Percentiles rank a stretch among this genome's conserved stretches.
Evolutionary conservation across 2,113 vertebrate species (phyloP).

Genomic region (Notothenia rossii): DNA sequence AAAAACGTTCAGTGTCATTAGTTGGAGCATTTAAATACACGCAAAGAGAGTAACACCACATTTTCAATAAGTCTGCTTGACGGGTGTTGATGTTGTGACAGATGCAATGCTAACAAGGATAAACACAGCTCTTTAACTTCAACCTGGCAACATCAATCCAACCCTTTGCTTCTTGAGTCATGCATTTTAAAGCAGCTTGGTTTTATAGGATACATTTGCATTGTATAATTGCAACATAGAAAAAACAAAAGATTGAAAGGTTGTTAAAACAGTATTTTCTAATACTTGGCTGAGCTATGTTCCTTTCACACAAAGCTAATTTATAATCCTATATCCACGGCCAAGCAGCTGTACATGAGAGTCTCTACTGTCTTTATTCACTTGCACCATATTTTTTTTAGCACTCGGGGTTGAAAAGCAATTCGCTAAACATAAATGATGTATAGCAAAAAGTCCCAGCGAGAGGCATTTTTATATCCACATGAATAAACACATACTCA

Average conservation of each 20-base stretch:
- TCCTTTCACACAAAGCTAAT: slow-evolving; percentile 23
- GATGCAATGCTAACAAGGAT: neutral
- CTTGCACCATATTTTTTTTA: slow-evolving; percentile 4
- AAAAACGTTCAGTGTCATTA: too few relatives aligned
- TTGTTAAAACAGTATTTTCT: slow-evolving; percentile 12
- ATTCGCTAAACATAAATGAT: slow-evolving; percentile 75
- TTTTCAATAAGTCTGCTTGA: neutral
- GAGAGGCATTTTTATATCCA: slow-evolving; percentile 69
- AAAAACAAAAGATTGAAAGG: neutral
- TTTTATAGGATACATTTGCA: slow-evolving; percentile 37
- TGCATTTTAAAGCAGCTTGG: slow-evolving; percentile 20
- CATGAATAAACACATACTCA: slow-evolving; percentile 70
- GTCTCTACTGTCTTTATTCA: slow-evolving; percentile 45
- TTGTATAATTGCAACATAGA: slow-evolving; percentile 29
- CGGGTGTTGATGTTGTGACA: neutral
- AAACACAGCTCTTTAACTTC: neutral
- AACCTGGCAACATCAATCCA: neutral
- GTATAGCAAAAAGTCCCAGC: slow-evolving; percentile 55
- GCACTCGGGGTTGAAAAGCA: slow-evolving; percentile 52
- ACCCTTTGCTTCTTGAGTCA: neutral
- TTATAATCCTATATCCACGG: slow-evolving; percentile 25
- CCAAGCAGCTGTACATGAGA: slow-evolving; percentile 17
- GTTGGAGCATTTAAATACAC: too few relatives aligned
- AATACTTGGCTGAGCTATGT: slow-evolving; percentile 23
- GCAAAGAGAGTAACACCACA: too few relatives aligned